Percentiles rank a stretch among this genome's conserved stretches.
These are phyloP conservation scores for Ascidia mentula DNA, from an alignment of 23 tunicate genomes.

Conservation along the genomic window DNA sequence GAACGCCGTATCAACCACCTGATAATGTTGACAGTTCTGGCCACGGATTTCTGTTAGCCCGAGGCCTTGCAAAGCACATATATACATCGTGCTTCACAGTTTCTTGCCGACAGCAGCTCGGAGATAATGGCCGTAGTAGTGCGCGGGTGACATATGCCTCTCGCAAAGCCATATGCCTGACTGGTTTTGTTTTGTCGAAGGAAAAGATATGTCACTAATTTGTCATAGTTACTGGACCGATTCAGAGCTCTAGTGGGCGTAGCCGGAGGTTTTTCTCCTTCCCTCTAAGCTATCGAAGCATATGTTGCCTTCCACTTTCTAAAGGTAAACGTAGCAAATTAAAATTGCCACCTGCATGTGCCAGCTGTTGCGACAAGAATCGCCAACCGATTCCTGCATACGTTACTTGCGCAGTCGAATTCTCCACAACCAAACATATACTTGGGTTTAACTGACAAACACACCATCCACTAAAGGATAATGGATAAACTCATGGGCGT, in stretches of 20 bases:
- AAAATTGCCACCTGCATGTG: not conserved
- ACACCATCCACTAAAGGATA: too few relatives aligned
- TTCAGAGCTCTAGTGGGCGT: too few relatives aligned
- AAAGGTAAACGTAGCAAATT: not conserved
- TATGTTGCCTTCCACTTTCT: not conserved
- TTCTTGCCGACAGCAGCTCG: not conserved
- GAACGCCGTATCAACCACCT: not conserved
- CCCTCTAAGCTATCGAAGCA: not conserved
- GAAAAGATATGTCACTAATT: conserved; percentile 8
- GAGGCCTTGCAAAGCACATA: not conserved
- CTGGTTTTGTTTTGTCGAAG: not conserved
- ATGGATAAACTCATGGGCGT: too few relatives aligned
- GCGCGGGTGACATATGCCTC: not conserved
- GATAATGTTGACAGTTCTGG: conserved; percentile 1
- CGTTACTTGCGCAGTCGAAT: too few relatives aligned
- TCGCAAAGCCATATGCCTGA: not conserved
- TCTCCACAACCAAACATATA: too few relatives aligned
- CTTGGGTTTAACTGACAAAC: too few relatives aligned
- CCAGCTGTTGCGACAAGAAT: not conserved
- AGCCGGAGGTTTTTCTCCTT: not conserved
- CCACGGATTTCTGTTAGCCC: not conserved
- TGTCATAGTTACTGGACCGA: conserved; percentile 1
- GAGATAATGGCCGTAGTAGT: not conserved
- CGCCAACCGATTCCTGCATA: not conserved
- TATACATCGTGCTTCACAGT: not conserved